These are phyloP conservation scores for Semicossyphus pulcher DNA, from an alignment of 2,113 vertebrate species.

Conservation along the genomic window DNA sequence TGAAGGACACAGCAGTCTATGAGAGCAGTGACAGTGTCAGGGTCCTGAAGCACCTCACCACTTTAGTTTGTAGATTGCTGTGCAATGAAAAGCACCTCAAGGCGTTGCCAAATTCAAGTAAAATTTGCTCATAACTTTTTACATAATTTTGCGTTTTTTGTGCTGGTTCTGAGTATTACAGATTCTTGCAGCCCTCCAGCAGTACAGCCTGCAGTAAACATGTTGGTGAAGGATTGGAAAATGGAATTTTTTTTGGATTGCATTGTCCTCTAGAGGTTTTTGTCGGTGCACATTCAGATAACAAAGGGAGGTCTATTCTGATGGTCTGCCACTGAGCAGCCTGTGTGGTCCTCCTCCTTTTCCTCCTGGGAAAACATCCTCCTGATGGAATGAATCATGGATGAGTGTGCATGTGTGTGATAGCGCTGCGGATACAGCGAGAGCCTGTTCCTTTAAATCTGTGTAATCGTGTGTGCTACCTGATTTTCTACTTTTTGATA, in stretches of 20 bases:
- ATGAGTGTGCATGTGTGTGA: constrained; percentile 30
- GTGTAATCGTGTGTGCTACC: constrained; percentile 13
- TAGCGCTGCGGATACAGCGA: not conserved
- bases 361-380: constrained; percentile 28
- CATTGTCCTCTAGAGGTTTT: constrained; percentile 16
- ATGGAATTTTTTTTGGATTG: not conserved
- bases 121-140: constrained; percentile 2
- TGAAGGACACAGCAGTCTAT: not conserved
- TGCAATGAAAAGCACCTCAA: not conserved
- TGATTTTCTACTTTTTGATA: too few species aligned
- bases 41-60: not conserved
- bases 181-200: not conserved
- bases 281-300: constrained; percentile 1
- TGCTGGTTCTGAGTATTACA: not conserved
- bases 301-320: constrained; percentile 25
- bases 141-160: constrained; percentile 15
- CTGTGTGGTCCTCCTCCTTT: not conserved
- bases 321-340: constrained; percentile 8
- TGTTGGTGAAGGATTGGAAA: constrained; percentile 5
- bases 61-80: not conserved
- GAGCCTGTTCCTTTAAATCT: constrained; percentile 29
- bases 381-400: constrained; percentile 54
- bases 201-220: not conserved
- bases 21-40: not conserved
- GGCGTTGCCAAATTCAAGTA: constrained; percentile 9